phyloP scores from a whole-genome alignment of 2,888 invertebrate species.

The Catocala fraxini region DNA sequence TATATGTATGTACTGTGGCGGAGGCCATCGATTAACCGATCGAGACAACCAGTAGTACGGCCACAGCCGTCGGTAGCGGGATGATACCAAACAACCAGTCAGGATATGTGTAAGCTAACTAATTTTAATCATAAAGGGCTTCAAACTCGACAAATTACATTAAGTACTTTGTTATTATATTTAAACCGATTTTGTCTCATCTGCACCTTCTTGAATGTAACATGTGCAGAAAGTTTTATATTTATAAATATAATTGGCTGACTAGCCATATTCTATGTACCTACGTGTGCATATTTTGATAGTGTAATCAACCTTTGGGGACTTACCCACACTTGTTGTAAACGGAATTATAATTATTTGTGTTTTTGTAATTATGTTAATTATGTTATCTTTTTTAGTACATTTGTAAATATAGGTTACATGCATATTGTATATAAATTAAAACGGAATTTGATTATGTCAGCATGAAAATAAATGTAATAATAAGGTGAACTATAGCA shows the following conservation, averaged over 20 bases:
- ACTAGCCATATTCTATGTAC: slow-evolving; percentile 3
- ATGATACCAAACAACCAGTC: slow-evolving; percentile 84
- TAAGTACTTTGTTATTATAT: background rate
- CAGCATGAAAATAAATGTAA: slow-evolving; percentile 28
- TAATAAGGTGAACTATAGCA: slow-evolving; percentile 35
- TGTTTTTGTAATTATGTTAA: no score
- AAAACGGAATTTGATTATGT: slow-evolving; percentile 38
- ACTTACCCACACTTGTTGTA: slow-evolving; percentile 26
- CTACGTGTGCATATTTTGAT: slow-evolving; percentile 12
- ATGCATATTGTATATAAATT: no score
- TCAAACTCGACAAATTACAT: slow-evolving; percentile 14
- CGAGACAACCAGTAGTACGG: slow-evolving; percentile 80
- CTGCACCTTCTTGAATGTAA: slow-evolving; percentile 7
- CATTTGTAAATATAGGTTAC: no score
- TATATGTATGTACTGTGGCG: no score
- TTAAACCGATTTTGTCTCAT: slow-evolving; percentile 7
- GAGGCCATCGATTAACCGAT: slow-evolving; percentile 80
- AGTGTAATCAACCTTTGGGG: slow-evolving; percentile 33
- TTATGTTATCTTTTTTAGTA: no score
- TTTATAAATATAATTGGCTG: slow-evolving; percentile 6
- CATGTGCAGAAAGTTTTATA: slow-evolving; percentile 4
- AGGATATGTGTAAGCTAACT: slow-evolving; percentile 67
- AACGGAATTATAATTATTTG: no score
- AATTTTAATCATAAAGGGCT: slow-evolving; percentile 18
- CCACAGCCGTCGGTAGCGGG: slow-evolving; percentile 81